Percentiles rank a stretch among this genome's conserved stretches.
These are phyloP conservation scores for Netelia fuscicornis DNA, from an alignment of 2,888 invertebrate genomes.

Conservation along the genomic window DNA sequence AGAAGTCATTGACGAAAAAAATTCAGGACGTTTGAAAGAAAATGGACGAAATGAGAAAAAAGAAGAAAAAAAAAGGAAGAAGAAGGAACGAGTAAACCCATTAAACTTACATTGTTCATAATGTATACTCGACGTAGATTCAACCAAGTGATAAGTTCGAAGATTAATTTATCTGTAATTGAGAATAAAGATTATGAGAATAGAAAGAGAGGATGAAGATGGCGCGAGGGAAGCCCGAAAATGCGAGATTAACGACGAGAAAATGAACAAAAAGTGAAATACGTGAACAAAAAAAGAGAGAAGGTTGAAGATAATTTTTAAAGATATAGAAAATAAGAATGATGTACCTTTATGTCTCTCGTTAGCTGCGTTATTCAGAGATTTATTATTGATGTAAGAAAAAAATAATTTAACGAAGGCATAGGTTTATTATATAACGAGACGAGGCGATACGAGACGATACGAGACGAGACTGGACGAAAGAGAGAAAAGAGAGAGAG, in stretches of 20 bases:
- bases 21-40: constrained; percentile 1
- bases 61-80: constrained; percentile 11
- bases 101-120: constrained; percentile 41
- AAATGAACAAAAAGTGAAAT: constrained; percentile 3
- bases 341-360: constrained; percentile 68
- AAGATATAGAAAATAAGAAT: constrained; percentile 57
- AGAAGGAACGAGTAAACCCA: constrained; percentile 7
- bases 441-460: constrained; percentile 6
- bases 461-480: not conserved
- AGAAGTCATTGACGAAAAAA: constrained; percentile 24
- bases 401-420: constrained; percentile 49
- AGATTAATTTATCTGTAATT: constrained; percentile 24
- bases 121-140: constrained; percentile 49
- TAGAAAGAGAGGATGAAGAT: constrained; percentile 7
- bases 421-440: constrained; percentile 20
- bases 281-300: constrained; percentile 25
- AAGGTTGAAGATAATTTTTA: constrained; percentile 57
- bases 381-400: constrained; percentile 66
- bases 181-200: constrained; percentile 6
- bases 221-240: constrained; percentile 21
- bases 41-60: constrained; percentile 1
- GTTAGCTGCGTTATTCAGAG: constrained; percentile 68
- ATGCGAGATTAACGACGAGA: constrained; percentile 27
- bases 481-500: not conserved
- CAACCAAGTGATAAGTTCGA: constrained; percentile 15